Percentiles rank a stretch among this genome's conserved stretches.
These are phyloP conservation scores for Noctua fimbriata DNA, from an alignment of 2,888 invertebrate genomes.

Conservation along the genomic window DNA sequence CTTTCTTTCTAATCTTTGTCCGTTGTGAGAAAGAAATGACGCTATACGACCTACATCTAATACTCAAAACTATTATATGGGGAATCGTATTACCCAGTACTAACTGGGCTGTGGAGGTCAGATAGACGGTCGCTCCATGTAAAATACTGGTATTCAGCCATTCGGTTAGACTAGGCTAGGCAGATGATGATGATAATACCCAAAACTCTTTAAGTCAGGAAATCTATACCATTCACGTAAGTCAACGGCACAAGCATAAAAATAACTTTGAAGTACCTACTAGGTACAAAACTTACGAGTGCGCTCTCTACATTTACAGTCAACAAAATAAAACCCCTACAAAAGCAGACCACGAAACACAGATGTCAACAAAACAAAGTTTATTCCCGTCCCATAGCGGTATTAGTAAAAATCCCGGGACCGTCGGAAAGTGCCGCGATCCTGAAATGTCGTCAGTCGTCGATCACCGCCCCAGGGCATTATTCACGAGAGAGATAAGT, in stretches of 20 bases:
- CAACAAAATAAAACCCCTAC: conserved; percentile 7
- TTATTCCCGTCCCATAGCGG: conserved; percentile 58
- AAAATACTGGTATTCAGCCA: too few species aligned
- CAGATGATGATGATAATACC: too few species aligned
- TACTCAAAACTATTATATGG: too few species aligned
- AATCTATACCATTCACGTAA: neutral
- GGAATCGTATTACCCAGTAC: too few species aligned
- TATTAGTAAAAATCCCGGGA: conserved; percentile 68
- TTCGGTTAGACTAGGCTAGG: too few species aligned
- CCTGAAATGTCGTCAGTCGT: conserved; percentile 82
- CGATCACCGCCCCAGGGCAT: conserved; percentile 81
- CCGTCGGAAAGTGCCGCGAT: conserved; percentile 65
- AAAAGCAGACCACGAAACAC: conserved; percentile 25
- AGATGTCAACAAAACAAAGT: conserved; percentile 60
- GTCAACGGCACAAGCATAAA: neutral
- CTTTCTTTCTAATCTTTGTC: neutral
- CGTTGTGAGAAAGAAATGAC: neutral
- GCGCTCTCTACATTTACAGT: neutral
- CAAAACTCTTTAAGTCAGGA: neutral
- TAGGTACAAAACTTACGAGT: neutral
- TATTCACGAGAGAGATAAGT: conserved; percentile 83
- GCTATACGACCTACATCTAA: neutral
- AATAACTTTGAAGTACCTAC: neutral
- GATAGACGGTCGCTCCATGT: too few species aligned
- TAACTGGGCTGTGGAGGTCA: too few species aligned